Evolutionary conservation across 2,113 vertebrate genomes (phyloP).

Genomic region (Pipa parva): DNA sequence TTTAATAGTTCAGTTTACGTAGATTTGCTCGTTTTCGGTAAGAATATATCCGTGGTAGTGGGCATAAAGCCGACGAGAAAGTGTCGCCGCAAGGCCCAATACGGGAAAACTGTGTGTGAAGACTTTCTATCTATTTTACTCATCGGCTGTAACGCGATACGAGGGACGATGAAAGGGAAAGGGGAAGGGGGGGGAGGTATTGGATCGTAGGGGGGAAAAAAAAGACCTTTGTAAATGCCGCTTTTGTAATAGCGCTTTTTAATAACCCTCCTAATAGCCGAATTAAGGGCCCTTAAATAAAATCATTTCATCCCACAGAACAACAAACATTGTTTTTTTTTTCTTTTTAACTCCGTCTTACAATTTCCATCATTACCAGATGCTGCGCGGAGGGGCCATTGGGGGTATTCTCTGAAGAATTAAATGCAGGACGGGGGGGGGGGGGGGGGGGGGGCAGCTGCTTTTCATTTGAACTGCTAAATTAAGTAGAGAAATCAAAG

Average conservation of each 20-base stretch:
- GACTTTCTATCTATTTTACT: slow-evolving; percentile 56
- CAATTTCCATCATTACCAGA: slow-evolving; percentile 89
- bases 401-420: slow-evolving; percentile 55
- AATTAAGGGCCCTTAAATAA: slow-evolving; percentile 82
- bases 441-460: too few species aligned
- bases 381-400: slow-evolving; percentile 67
- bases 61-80: background rate
- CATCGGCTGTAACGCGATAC: slow-evolving; percentile 62
- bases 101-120: slow-evolving; percentile 49
- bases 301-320: slow-evolving; percentile 82
- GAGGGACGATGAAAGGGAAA: slow-evolving; percentile 45
- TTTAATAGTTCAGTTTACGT: background rate
- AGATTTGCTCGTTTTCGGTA: slow-evolving; percentile 5
- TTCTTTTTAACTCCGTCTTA: slow-evolving; percentile 79
- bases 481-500: slow-evolving; percentile 65
- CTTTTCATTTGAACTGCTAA: slow-evolving; percentile 74
- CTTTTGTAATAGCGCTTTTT: slow-evolving; percentile 71
- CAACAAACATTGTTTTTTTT: slow-evolving; percentile 75
- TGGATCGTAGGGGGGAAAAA: slow-evolving; percentile 45
- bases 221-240: slow-evolving; percentile 61
- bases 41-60: background rate
- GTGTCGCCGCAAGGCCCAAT: background rate
- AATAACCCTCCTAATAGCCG: slow-evolving; percentile 75
- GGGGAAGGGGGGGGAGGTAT: too few species aligned
- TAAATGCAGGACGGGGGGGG: slow-evolving; percentile 65